Evolutionary conservation across 2,888 invertebrate genomes (phyloP), one percentile per base, ranked within the genome.

Genomic region (Euspilapteryx auroguttella): DNA sequence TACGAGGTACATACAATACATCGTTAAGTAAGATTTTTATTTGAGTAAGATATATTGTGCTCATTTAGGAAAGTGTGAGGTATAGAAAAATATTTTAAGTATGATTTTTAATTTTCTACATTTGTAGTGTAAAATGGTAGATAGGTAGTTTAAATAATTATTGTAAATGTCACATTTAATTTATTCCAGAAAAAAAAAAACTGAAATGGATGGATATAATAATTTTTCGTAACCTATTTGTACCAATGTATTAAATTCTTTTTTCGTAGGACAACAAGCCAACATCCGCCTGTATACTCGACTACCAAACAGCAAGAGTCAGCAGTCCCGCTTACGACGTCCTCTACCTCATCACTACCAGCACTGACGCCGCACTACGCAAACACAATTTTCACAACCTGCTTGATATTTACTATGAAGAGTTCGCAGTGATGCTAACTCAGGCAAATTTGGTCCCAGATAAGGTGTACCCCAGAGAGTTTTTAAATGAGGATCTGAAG

Each of bases 271-370:
- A 45, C 21, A 35, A 38, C 1, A 40, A 41, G 26, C 65, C 68
- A 3, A 28, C 41, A 6, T 47, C 53, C 9, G 63, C 62, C 2
- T 73, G 75, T 35, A 31, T 73, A 7, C 65, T 75, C 39, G 75
- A 75, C 38, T 73, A 59, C 32, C 75, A 75, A 47, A 57, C 66
- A 15, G 42, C 53, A 7, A 47, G 68, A 21, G 39, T 58, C 17
- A 49, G 53, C 12, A 62, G 61, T 33, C 61, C 69, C 10, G 68
- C 68, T 4, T 68, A 47, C 39, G 75, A 75, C 34, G 37, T 51
- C 1, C 32, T 73, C 12, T 73, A 57, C 31, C 47, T 75, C 2
- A 62, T 75, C 10, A 40, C 55, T 2, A 62, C 49, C 27, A 69
- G 73, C 32, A 56, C 65, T 2, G 37, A 47, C 22, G 34, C 47